phyloP scores from a whole-genome alignment of 2,888 invertebrate species.

The Tetrapedia diversipes region DNA sequence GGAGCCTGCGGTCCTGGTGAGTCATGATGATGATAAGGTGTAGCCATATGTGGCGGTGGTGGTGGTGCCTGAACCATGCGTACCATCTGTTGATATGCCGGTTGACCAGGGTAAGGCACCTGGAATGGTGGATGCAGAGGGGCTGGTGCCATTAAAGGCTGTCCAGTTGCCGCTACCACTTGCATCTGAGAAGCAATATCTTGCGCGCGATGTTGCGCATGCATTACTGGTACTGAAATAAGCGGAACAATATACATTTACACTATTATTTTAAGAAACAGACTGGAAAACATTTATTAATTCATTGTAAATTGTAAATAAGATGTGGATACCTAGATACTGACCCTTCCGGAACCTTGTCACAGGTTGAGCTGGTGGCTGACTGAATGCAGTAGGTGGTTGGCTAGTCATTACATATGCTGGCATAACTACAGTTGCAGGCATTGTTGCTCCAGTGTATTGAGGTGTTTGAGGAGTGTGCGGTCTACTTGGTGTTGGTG shows the following conservation, averaged over 20 bases:
- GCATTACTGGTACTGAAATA: slow-evolving; percentile 81
- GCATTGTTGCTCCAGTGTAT: slow-evolving; percentile 84
- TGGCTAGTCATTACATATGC: slow-evolving; percentile 84
- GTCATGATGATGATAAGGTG: slow-evolving; percentile 83
- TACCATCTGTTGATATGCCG: slow-evolving; percentile 84
- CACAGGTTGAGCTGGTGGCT: slow-evolving; percentile 78
- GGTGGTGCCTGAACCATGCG: slow-evolving; percentile 81
- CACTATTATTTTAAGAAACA: background rate
- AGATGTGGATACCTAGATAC: slow-evolving; percentile 74
- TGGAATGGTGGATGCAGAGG: slow-evolving; percentile 88
- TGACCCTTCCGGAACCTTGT: slow-evolving; percentile 82
- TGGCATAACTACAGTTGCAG: slow-evolving; percentile 82
- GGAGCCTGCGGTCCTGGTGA: slow-evolving; percentile 84
- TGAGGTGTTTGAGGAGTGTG: slow-evolving; percentile 94
- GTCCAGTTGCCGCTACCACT: slow-evolving; percentile 90
- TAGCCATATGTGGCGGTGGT: slow-evolving; percentile 78
- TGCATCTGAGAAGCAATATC: slow-evolving; percentile 90
- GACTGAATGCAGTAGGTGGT: slow-evolving; percentile 82
- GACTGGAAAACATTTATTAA: slow-evolving; percentile 9
- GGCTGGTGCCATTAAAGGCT: slow-evolving; percentile 92
- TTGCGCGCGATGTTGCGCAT: slow-evolving; percentile 81
- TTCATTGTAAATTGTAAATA: slow-evolving; percentile 41
- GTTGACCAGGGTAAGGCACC: slow-evolving; percentile 86
- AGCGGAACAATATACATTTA: slow-evolving; percentile 13
- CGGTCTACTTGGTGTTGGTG: slow-evolving; percentile 88